Percentiles rank a stretch among this genome's conserved stretches.
These are phyloP conservation scores for Macrotus californicus DNA, from an alignment of 2,113 vertebrate genomes.

Conservation along the genomic window DNA sequence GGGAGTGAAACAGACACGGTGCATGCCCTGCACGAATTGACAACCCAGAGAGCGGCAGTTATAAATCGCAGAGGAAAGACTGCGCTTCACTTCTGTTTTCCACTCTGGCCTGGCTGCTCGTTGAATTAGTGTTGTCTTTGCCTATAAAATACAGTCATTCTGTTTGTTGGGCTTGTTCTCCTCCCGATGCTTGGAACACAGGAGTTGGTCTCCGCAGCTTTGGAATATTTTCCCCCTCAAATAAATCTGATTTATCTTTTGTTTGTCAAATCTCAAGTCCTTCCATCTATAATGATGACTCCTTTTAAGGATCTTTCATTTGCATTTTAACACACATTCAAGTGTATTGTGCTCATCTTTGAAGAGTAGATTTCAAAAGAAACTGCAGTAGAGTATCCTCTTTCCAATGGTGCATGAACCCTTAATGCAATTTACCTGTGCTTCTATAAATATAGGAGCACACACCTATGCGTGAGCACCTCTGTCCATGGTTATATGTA, in stretches of 20 bases:
- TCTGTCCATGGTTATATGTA: neutral
- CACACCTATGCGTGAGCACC: neutral
- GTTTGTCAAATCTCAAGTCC: constrained; percentile 25
- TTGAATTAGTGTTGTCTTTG: neutral
- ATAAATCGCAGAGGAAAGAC: neutral
- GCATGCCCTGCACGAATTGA: neutral
- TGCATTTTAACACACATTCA: constrained; percentile 50
- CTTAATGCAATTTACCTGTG: constrained; percentile 35
- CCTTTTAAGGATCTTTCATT: constrained; percentile 24
- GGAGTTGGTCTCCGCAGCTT: neutral
- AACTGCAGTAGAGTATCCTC: constrained; percentile 42
- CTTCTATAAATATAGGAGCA: neutral
- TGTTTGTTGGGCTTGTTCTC: neutral
- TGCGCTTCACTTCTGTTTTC: rapidly evolving
- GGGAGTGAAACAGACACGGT: neutral
- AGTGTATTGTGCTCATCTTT: constrained; percentile 28
- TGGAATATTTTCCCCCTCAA: neutral
- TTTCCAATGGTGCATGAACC: neutral
- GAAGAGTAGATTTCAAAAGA: constrained; percentile 54
- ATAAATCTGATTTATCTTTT: constrained; percentile 35
- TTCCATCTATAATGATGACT: neutral
- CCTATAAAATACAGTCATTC: neutral
- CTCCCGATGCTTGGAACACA: neutral
- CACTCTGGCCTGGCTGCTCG: neutral
- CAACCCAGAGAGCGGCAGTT: neutral